Conservation (phyloP, 2,888 invertebrate species). For the Agonopterix arenella region DNA sequence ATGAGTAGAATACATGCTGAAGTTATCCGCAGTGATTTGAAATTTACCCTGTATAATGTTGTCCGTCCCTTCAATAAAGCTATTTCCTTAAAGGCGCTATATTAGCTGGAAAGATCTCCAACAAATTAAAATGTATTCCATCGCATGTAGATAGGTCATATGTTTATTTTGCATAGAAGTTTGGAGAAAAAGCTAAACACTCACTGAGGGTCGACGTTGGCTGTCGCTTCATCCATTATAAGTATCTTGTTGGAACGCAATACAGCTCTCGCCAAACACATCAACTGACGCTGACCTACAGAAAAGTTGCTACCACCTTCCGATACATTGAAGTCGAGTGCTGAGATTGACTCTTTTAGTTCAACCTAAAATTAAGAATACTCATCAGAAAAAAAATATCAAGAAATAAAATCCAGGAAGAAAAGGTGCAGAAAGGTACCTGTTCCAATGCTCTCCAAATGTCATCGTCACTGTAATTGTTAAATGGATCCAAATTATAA, state of each 20-base stretch:
- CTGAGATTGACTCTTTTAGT: constrained; percentile 80
- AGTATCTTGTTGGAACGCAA: constrained; percentile 89
- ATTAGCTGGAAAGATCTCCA: too few species aligned
- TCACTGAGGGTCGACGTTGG: constrained; percentile 91
- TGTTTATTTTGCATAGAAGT: too few species aligned
- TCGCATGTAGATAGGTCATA: too few species aligned
- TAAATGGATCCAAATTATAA: constrained; percentile 84
- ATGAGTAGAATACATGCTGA: too few species aligned
- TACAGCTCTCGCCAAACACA: constrained; percentile 93
- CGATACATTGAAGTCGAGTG: constrained; percentile 82
- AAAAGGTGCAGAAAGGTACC: constrained; percentile 24
- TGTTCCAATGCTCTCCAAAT: constrained; percentile 84
- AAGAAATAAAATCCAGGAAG: too few species aligned
- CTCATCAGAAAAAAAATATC: not conserved
- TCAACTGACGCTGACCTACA: constrained; percentile 92
- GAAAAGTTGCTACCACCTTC: constrained; percentile 90
- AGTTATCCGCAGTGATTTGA: too few species aligned
- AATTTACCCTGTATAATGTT: not conserved
- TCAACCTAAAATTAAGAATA: constrained; percentile 76
- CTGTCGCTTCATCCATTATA: constrained; percentile 95
- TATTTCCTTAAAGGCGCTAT: too few species aligned
- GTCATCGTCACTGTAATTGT: constrained; percentile 76
- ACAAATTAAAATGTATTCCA: too few species aligned
- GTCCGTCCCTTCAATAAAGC: too few species aligned
- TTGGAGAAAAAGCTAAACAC: constrained; percentile 15